A percentile compares a stretch with the other conserved stretches of the same genome.
phyloP scores from a whole-genome alignment of 2,888 invertebrate genomes.

The Pyrocoelia pectoralis region DNA sequence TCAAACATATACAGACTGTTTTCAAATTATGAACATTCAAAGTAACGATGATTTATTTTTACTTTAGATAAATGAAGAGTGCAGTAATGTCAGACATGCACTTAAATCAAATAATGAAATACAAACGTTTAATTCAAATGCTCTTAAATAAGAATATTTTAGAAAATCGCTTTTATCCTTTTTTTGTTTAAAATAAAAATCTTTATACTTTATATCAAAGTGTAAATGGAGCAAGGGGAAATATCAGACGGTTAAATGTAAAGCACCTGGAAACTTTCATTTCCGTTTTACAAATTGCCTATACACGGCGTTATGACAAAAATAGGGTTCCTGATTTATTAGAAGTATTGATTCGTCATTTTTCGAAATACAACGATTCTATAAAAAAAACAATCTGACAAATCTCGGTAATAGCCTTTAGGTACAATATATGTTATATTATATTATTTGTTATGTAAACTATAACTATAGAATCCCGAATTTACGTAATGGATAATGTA shows the following conservation, averaged over 20 bases:
- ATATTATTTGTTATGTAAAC: not conserved
- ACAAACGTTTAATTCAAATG: too few relatives aligned
- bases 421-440: not conserved
- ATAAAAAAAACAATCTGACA: not conserved
- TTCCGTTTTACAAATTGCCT: constrained; percentile 26
- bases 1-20: too few relatives aligned
- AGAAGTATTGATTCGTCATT: not conserved
- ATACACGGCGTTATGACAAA: constrained; percentile 15
- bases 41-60: too few relatives aligned
- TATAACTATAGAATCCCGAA: too few relatives aligned
- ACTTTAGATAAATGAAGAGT: too few relatives aligned
- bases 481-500: too few relatives aligned
- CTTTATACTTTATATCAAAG: not conserved
- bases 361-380: not conserved
- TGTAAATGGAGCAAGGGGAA: not conserved
- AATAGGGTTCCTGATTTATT: constrained; percentile 7
- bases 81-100: too few relatives aligned
- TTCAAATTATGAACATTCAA: too few relatives aligned
- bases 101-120: too few relatives aligned
- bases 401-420: not conserved
- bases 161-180: too few relatives aligned
- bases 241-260: constrained; percentile 20
- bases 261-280: constrained; percentile 22
- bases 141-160: not conserved
- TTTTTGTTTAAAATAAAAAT: constrained; percentile 1